A percentile compares a stretch with the other conserved stretches of the same genome.
Conservation (phyloP, 2,888 invertebrate species). For the Phortica magna region DNA sequence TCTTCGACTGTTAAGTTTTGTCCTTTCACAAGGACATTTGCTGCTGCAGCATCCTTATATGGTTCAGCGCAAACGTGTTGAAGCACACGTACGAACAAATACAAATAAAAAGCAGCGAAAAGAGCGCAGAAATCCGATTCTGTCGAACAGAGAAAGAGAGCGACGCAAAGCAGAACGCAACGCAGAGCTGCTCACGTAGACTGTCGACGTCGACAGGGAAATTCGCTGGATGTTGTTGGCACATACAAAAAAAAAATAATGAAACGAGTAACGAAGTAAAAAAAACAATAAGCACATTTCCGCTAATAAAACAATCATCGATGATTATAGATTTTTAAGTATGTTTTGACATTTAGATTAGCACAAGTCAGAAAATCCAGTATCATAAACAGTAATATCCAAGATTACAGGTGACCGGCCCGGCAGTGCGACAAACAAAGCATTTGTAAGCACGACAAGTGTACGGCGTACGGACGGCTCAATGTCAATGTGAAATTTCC, state of each 20-base stretch:
- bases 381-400: background rate
- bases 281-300: too few species aligned
- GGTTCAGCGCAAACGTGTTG: background rate
- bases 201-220: background rate
- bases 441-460: too few species aligned
- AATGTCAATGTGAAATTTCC: background rate
- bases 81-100: background rate
- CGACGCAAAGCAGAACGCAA: background rate
- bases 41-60: conserved; percentile 22
- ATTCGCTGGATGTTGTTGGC: background rate
- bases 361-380: background rate
- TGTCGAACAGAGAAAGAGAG: background rate
- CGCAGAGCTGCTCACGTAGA: background rate
- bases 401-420: background rate
- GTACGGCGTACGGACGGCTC: background rate
- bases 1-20: background rate
- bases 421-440: too few species aligned
- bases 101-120: background rate
- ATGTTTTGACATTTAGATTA: too few species aligned
- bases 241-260: background rate
- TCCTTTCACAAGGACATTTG: conserved; percentile 29
- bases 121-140: background rate
- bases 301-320: too few species aligned
- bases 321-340: too few species aligned
- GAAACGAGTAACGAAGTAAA: background rate